These are phyloP conservation scores for Candoia aspera DNA, from an alignment of 2,113 vertebrate species.

Conservation along the genomic window DNA sequence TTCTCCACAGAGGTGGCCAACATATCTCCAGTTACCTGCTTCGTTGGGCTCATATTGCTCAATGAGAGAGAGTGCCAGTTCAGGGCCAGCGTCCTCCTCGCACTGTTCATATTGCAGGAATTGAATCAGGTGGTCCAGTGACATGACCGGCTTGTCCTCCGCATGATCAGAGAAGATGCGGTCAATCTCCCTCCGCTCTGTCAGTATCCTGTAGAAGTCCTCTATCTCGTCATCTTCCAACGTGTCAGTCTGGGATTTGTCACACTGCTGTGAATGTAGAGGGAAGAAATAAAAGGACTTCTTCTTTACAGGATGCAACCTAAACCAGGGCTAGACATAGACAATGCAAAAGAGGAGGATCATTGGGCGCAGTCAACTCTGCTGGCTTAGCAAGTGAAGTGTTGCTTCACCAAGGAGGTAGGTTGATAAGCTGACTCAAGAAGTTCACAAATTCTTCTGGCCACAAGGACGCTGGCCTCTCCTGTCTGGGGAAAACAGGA, in stretches of 20 bases:
- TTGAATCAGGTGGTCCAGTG: slow-evolving; percentile 73
- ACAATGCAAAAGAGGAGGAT: slow-evolving; percentile 66
- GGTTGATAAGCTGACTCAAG: not conserved
- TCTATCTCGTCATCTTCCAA: slow-evolving; percentile 93
- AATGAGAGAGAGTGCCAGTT: slow-evolving; percentile 81
- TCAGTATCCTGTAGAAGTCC: slow-evolving; percentile 89
- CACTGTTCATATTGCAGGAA: slow-evolving; percentile 83
- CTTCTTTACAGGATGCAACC: slow-evolving; percentile 67
- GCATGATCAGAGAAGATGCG: slow-evolving; percentile 77
- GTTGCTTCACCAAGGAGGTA: slow-evolving; percentile 18
- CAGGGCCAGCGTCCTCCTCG: slow-evolving; percentile 76
- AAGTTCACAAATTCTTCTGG: not conserved
- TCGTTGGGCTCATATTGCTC: slow-evolving; percentile 85
- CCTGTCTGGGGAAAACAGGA: not conserved
- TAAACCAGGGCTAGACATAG: slow-evolving; percentile 71
- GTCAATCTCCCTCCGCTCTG: slow-evolving; percentile 85
- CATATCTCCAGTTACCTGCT: slow-evolving; percentile 70
- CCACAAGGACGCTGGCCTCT: not conserved
- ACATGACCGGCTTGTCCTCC: slow-evolving; percentile 73
- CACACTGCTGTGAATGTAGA: slow-evolving; percentile 83
- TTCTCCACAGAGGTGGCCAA: not conserved
- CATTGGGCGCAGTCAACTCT: slow-evolving; percentile 55
- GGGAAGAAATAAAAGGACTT: slow-evolving; percentile 69
- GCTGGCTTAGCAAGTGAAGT: slow-evolving; percentile 11
- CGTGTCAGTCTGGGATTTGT: slow-evolving; percentile 84